Percentiles rank a stretch among this genome's conserved stretches.
phyloP scores from a whole-genome alignment of 2,888 invertebrate genomes.

The Coelinius sp. region DNA sequence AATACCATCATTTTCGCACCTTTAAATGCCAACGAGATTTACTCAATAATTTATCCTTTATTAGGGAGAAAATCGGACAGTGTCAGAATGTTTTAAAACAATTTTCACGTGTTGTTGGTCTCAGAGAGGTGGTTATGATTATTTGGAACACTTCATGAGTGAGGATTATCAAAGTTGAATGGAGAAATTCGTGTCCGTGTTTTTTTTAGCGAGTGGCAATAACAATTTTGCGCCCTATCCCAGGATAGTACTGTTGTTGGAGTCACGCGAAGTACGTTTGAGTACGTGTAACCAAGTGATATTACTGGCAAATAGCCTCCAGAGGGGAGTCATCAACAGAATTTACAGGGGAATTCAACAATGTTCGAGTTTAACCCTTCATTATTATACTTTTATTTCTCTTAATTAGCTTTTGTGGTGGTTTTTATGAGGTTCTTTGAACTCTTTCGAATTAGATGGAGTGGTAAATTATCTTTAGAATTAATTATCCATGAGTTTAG shows the following conservation, averaged over 20 bases:
- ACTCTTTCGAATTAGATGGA: neutral
- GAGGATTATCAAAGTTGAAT: neutral
- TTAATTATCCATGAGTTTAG: no score
- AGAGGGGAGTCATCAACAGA: neutral
- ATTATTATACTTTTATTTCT: neutral
- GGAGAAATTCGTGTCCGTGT: constrained; percentile 5
- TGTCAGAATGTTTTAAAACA: neutral
- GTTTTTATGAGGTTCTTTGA: neutral
- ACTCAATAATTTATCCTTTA: neutral
- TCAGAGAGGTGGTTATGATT: neutral
- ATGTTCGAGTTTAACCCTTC: neutral
- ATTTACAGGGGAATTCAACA: neutral
- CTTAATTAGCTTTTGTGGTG: neutral
- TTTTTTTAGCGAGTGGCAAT: constrained; percentile 17
- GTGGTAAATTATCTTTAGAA: neutral
- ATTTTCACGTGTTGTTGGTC: neutral
- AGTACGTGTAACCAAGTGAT: constrained; percentile 22
- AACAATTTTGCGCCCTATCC: constrained; percentile 21
- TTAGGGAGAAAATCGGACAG: neutral
- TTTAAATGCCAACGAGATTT: constrained; percentile 17
- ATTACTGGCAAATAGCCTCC: constrained; percentile 15
- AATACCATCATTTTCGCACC: neutral
- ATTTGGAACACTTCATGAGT: neutral
- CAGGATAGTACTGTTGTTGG: constrained; percentile 2
- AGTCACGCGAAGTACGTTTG: constrained; percentile 19